A percentile compares a stretch with the other conserved stretches of the same genome.
Evolutionary conservation across 2,797 vertebrate genomes (phyloP).

Genomic region (Leontocebus nigricollis): DNA sequence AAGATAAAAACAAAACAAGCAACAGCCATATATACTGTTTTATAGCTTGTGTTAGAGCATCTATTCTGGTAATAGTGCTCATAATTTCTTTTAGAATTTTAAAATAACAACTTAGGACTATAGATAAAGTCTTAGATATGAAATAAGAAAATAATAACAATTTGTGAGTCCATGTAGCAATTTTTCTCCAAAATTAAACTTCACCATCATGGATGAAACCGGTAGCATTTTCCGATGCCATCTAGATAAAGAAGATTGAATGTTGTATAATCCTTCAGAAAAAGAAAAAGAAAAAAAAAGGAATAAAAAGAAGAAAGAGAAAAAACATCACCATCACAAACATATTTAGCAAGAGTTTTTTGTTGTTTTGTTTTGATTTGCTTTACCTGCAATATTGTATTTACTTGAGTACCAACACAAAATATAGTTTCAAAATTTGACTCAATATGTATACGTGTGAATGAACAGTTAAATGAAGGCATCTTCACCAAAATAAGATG

Average conservation of each 20-base stretch:
- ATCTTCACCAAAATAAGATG: background rate
- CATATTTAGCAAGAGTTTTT: background rate
- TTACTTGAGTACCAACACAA: background rate
- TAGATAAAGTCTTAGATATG: conserved; percentile 7
- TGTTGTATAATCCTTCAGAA: background rate
- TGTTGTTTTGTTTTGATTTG: background rate
- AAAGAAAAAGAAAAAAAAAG: background rate
- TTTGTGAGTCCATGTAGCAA: conserved; percentile 36
- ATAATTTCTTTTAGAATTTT: conserved; percentile 12
- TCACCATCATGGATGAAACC: conserved; percentile 2
- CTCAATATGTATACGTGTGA: background rate
- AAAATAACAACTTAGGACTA: conserved; percentile 9
- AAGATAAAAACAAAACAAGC: conserved; percentile 21
- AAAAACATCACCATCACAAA: background rate
- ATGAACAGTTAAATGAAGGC: background rate
- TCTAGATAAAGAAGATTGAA: background rate
- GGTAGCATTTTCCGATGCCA: conserved; percentile 43
- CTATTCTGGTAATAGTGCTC: background rate
- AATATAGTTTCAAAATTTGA: background rate
- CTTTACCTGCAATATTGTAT: background rate
- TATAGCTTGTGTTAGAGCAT: background rate
- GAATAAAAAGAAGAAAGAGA: too few relatives aligned
- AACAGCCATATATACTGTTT: background rate
- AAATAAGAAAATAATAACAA: conserved; percentile 65
- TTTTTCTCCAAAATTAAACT: conserved; percentile 67